These are phyloP conservation scores for Leptopilina myrica DNA, from an alignment of 2,888 invertebrate genomes.

Conservation along the genomic window DNA sequence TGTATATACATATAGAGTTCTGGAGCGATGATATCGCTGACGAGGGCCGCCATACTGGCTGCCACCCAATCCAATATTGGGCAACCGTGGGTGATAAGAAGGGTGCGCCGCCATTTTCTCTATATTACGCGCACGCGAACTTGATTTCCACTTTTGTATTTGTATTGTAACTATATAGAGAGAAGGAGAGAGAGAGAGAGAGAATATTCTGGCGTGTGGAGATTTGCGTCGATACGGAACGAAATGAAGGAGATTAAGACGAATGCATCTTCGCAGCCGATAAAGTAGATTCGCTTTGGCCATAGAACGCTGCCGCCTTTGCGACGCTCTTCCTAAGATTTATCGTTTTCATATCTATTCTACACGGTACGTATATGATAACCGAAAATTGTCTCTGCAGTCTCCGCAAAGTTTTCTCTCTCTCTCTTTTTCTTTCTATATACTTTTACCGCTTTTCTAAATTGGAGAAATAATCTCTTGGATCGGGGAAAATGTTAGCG, in stretches of 20 bases:
- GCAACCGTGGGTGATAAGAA: constrained; percentile 68
- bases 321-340: constrained; percentile 57
- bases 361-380: constrained; percentile 58
- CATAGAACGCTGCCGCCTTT: constrained; percentile 52
- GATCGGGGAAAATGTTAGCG: constrained; percentile 46
- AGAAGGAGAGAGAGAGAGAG: no score
- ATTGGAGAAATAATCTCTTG: constrained; percentile 54
- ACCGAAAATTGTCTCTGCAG: constrained; percentile 59
- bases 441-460: constrained; percentile 39
- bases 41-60: constrained; percentile 74
- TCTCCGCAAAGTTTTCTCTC: constrained; percentile 15
- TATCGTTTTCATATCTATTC: constrained; percentile 60
- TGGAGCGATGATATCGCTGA: constrained; percentile 73
- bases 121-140: constrained; percentile 63
- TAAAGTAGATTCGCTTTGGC: constrained; percentile 53
- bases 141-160: constrained; percentile 45
- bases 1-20: not conserved
- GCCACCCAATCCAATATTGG: constrained; percentile 71
- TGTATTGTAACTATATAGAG: no score
- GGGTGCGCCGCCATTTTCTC: constrained; percentile 67
- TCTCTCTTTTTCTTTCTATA: no score
- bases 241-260: constrained; percentile 59
- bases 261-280: constrained; percentile 56
- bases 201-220: constrained; percentile 48
- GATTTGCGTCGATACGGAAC: constrained; percentile 38